Evolutionary conservation across 2,888 invertebrate genomes (phyloP).

Genomic region (Oasisia sp.): DNA sequence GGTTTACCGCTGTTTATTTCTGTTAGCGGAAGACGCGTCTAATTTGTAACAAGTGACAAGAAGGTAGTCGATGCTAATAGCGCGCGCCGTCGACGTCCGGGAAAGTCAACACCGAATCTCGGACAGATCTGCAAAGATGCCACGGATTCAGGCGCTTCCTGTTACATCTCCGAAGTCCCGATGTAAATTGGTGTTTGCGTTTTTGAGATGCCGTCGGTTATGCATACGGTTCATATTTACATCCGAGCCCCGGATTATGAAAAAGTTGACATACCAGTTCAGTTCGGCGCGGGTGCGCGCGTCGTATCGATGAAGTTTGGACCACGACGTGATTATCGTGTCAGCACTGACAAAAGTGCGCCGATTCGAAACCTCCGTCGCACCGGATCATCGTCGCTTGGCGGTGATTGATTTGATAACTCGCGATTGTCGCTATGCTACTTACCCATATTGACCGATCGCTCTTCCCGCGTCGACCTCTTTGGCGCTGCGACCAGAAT

Average conservation of each 20-base stretch:
- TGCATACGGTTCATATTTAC: slow-evolving; percentile 3
- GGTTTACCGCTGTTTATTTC: slow-evolving; percentile 13
- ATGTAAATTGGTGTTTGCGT: not conserved
- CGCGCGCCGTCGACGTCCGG: not conserved
- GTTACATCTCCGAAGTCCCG: not conserved
- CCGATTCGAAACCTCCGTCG: not conserved
- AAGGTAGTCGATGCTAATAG: not conserved
- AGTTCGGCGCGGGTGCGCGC: not conserved
- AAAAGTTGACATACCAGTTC: not conserved
- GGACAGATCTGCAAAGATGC: not conserved
- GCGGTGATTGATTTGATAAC: not conserved
- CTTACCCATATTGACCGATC: slow-evolving; percentile 17
- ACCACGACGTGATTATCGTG: not conserved
- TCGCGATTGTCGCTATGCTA: not conserved
- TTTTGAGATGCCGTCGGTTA: slow-evolving; percentile 11
- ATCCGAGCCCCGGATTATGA: not conserved
- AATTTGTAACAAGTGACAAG: slow-evolving; percentile 9
- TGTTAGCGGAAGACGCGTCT: slow-evolving; percentile 12
- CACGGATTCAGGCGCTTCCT: not conserved
- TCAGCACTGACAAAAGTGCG: not conserved
- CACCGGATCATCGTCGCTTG: not conserved
- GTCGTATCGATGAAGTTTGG: slow-evolving; percentile 1
- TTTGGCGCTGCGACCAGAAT: not conserved
- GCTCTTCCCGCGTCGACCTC: not conserved
- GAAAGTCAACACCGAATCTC: not conserved